A percentile compares a stretch with the other conserved stretches of the same genome.
Conservation (phyloP, 2,888 invertebrate species). For the Ormyrus labotus region DNA sequence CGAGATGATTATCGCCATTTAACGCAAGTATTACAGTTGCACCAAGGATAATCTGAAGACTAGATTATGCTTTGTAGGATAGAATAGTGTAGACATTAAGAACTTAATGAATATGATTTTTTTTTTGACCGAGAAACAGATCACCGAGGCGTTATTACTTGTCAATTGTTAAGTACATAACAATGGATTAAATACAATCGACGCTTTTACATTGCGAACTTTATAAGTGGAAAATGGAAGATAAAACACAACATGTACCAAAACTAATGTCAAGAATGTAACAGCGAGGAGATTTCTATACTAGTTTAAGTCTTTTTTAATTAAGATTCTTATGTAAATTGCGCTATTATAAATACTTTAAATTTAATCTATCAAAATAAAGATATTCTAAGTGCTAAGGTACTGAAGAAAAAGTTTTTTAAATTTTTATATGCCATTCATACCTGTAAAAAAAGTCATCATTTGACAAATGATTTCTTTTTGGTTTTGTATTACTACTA, state of each 20-base stretch:
- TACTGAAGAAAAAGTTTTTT: slow-evolving; percentile 48
- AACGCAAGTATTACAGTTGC: slow-evolving; percentile 55
- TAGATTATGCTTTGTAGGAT: slow-evolving; percentile 56
- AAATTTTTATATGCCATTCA: slow-evolving; percentile 52
- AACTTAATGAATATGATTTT: slow-evolving; percentile 31
- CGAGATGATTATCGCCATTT: slow-evolving; percentile 53
- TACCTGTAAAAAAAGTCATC: slow-evolving; percentile 2
- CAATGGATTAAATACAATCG: slow-evolving; percentile 22
- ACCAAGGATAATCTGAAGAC: slow-evolving; percentile 54
- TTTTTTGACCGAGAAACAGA: slow-evolving; percentile 20
- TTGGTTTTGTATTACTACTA: slow-evolving; percentile 29
- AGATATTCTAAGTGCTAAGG: slow-evolving; percentile 47
- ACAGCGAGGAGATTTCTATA: slow-evolving; percentile 47
- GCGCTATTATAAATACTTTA: slow-evolving; percentile 48
- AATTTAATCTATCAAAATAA: slow-evolving; percentile 35
- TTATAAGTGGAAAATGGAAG: slow-evolving; percentile 6
- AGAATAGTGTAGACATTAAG: slow-evolving; percentile 35
- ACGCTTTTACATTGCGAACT: slow-evolving; percentile 26
- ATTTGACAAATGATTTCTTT: slow-evolving; percentile 31
- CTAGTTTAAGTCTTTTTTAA: slow-evolving; percentile 51
- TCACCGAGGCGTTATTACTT: slow-evolving; percentile 24
- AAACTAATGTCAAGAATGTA: slow-evolving; percentile 48
- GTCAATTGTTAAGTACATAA: slow-evolving; percentile 48
- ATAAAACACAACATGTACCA: slow-evolving; percentile 46
- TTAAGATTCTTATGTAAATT: slow-evolving; percentile 50